phyloP scores from a whole-genome alignment of 1,140 invertebrate species.

The Cephus cinctus region DNA sequence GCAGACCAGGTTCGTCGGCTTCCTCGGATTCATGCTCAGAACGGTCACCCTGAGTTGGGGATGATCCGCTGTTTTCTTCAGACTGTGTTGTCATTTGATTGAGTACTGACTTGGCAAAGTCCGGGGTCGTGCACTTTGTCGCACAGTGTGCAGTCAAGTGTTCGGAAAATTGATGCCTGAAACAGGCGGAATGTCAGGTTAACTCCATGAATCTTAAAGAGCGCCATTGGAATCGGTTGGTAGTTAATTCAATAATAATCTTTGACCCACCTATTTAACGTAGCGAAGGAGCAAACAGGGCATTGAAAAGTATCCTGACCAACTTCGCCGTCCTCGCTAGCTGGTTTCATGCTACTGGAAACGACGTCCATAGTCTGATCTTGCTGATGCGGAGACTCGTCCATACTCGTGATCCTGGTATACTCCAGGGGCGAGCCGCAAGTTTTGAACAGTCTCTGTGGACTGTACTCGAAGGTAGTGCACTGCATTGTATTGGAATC shows the following conservation, averaged over 20 bases:
- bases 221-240: neutral
- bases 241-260: neutral
- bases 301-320: constrained; percentile 19
- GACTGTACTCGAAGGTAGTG: constrained; percentile 17
- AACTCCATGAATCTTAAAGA: neutral
- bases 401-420: constrained; percentile 1
- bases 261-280: constrained; percentile 27
- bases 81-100: constrained; percentile 3
- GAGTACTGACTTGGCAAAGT: constrained; percentile 17
- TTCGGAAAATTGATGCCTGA: constrained; percentile 27
- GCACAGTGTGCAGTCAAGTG: constrained; percentile 26
- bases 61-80: constrained; percentile 10
- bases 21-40: constrained; percentile 53
- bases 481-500: constrained; percentile 19
- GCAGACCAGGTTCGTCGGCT: constrained; percentile 65
- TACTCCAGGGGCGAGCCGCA: constrained; percentile 10
- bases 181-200: neutral
- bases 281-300: constrained; percentile 24
- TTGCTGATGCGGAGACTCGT: neutral
- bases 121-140: constrained; percentile 6
- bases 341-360: constrained; percentile 15
- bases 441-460: constrained; percentile 21
- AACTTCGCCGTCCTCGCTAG: constrained; percentile 1
- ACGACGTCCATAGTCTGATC: constrained; percentile 8
- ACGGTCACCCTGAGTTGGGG: constrained; percentile 14